Percentiles rank a stretch among this genome's conserved stretches.
These are phyloP conservation scores for Paedocypris sp. DNA, from an alignment of 2,113 vertebrate genomes.

Conservation along the genomic window DNA sequence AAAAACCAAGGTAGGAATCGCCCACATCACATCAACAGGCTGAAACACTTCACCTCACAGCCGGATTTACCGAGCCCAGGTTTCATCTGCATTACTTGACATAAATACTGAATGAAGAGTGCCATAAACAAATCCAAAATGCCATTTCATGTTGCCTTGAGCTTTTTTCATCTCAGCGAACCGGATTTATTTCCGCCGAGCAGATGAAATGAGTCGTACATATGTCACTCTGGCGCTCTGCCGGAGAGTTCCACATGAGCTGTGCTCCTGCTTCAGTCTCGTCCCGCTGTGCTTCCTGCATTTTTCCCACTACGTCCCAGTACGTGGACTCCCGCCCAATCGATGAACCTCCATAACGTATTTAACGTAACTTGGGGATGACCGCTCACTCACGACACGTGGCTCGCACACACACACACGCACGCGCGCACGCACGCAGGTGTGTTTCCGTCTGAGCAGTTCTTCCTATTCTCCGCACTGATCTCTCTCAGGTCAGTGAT, in stretches of 20 bases:
- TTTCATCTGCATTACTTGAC: too few relatives aligned
- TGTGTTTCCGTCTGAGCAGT: background rate
- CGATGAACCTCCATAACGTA: constrained; percentile 58
- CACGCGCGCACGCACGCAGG: background rate
- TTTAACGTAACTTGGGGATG: too few relatives aligned
- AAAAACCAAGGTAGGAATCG: constrained; percentile 72
- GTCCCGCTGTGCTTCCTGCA: background rate
- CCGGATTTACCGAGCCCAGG: too few relatives aligned
- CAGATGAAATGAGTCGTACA: background rate
- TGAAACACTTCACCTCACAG: too few relatives aligned
- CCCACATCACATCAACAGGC: background rate
- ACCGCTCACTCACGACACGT: background rate
- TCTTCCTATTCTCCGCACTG: constrained; percentile 1
- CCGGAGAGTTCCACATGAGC: constrained; percentile 1
- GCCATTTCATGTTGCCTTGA: background rate
- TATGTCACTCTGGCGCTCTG: background rate
- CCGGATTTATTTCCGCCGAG: background rate
- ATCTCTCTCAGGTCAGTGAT: constrained; percentile 20
- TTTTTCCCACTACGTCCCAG: constrained; percentile 12
- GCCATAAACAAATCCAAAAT: background rate
- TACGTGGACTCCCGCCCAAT: constrained; percentile 57
- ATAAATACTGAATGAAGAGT: background rate
- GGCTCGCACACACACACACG: background rate
- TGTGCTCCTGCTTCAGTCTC: constrained; percentile 3
- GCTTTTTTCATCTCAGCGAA: background rate